Conservation (phyloP, 2,113 vertebrate genomes). For the Gambusia affinis region DNA sequence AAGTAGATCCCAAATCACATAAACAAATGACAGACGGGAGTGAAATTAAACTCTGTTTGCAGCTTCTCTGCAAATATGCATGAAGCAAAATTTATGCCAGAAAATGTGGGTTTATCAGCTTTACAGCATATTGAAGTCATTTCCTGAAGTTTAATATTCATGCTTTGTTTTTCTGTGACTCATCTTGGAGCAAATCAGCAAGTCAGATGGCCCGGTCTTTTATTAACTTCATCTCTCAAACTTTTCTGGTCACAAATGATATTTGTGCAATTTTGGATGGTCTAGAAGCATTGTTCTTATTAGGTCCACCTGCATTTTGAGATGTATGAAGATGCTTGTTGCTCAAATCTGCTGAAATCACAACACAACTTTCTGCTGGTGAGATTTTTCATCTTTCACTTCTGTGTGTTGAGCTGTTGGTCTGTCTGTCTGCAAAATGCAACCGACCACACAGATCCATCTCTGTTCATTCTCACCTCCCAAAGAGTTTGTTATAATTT, state of each 20-base stretch:
- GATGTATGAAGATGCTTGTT: background rate
- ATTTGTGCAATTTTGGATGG: background rate
- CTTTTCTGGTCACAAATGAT: constrained; percentile 15
- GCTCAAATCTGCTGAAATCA: background rate
- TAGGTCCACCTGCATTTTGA: background rate
- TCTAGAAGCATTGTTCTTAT: background rate
- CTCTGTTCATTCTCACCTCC: background rate
- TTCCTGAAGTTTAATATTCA: constrained; percentile 46
- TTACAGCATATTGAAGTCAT: constrained; percentile 9
- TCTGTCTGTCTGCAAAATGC: background rate
- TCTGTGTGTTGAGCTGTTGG: background rate
- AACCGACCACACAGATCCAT: background rate
- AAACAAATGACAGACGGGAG: constrained; percentile 38
- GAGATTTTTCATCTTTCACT: background rate
- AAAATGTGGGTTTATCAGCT: constrained; percentile 26
- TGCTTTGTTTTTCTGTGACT: constrained; percentile 20
- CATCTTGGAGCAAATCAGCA: constrained; percentile 12
- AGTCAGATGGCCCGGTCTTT: constrained; percentile 33
- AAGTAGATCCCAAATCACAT: constrained; percentile 44
- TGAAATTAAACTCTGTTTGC: constrained; percentile 32
- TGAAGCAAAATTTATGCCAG: constrained; percentile 32
- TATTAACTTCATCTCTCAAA: constrained; percentile 22
- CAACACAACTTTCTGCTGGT: background rate
- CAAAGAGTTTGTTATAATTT: background rate
- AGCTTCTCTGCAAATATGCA: constrained; percentile 40